phyloP scores from a whole-genome alignment of 2,113 vertebrate species.

The Noturus placidus region DNA sequence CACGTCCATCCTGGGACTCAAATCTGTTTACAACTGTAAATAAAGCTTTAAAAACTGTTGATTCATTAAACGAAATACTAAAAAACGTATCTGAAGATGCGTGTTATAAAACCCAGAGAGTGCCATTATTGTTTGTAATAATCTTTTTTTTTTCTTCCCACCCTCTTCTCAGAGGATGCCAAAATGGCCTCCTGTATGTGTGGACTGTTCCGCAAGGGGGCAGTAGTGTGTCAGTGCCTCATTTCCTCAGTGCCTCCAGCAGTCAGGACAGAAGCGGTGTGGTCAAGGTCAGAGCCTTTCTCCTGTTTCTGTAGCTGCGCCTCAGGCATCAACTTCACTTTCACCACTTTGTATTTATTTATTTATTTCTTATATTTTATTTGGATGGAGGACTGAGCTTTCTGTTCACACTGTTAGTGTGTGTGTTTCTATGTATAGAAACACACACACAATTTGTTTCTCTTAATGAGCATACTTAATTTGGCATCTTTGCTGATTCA shows the following conservation, averaged over 20 bases:
- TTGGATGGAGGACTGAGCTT: neutral
- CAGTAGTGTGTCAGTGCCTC: conserved; percentile 65
- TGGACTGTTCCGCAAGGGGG: conserved; percentile 79
- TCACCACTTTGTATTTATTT: neutral
- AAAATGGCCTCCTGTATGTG: conserved; percentile 78
- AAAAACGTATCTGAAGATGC: neutral
- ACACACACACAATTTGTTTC: too few relatives aligned
- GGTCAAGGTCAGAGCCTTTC: conserved; percentile 62
- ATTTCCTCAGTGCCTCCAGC: conserved; percentile 59
- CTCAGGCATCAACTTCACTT: conserved; percentile 13
- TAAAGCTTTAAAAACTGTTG: neutral
- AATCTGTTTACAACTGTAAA: neutral
- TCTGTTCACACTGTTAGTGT: conserved; percentile 51
- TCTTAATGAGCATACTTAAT: neutral
- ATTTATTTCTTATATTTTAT: neutral
- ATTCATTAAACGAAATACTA: neutral
- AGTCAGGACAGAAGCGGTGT: conserved; percentile 63
- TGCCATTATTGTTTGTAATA: neutral
- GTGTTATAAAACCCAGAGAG: neutral
- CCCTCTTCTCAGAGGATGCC: conserved; percentile 69
- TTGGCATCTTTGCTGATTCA: neutral
- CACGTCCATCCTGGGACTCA: neutral
- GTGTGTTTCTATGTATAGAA: conserved; percentile 38
- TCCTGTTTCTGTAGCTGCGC: neutral
- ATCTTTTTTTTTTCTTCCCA: neutral